phyloP scores from a whole-genome alignment of 1,140 invertebrate genomes.

The Drosophila prosaltans region DNA sequence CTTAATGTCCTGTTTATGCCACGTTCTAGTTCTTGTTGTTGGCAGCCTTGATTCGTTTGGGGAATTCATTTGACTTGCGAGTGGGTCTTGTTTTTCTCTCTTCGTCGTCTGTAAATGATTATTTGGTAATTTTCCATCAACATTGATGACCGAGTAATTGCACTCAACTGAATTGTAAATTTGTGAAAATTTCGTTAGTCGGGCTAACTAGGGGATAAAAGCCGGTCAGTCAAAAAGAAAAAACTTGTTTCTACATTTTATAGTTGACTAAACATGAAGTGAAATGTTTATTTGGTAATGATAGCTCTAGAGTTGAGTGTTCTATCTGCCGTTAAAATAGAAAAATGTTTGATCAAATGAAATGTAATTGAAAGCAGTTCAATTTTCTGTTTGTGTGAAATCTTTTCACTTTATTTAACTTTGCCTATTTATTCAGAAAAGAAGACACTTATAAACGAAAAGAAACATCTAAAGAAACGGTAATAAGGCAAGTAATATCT shows the following conservation, averaged over 20 bases:
- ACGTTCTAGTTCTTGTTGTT: conserved; percentile 29
- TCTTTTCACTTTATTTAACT: too few species aligned
- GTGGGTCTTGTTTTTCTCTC: conserved; percentile 36
- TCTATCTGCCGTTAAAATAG: not conserved
- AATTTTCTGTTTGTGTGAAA: too few species aligned
- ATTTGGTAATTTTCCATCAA: conserved; percentile 68
- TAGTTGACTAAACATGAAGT: conserved; percentile 5
- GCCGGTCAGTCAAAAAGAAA: not conserved
- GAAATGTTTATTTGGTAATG: not conserved
- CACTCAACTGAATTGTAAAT: conserved; percentile 63
- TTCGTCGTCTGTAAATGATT: conserved; percentile 66
- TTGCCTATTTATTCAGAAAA: too few species aligned
- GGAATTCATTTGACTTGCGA: conserved; percentile 35
- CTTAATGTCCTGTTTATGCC: conserved; percentile 78
- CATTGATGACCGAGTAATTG: conserved; percentile 56
- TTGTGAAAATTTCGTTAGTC: conserved; percentile 36
- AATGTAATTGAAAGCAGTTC: too few species aligned
- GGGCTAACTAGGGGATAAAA: conserved; percentile 10
- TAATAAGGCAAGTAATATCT: too few species aligned
- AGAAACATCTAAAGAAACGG: too few species aligned
- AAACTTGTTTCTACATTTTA: not conserved
- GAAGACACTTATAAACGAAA: too few species aligned
- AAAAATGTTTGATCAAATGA: too few species aligned
- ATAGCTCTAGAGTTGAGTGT: not conserved
- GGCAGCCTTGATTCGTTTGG: conserved; percentile 35